Base-by-base conservation (phyloP, 2,113 vertebrate species). In the Channa argus region DNA sequence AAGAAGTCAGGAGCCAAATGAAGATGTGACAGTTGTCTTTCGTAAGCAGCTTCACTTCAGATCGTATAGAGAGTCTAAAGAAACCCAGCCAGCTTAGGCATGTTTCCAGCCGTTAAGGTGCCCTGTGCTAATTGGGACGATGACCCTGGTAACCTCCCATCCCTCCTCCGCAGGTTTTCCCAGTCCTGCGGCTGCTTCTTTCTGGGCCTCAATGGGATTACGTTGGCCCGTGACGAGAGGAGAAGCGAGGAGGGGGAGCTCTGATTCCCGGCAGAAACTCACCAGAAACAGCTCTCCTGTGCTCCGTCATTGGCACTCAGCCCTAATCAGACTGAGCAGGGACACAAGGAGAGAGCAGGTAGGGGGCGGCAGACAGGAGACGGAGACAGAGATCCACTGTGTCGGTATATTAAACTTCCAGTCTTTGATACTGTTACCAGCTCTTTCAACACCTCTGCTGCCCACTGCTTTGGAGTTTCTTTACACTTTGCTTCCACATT, bases 81-180 rank as follows among this genome's bases (percentile, higher is more conserved):
- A 54, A 60, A 39, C 75, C 47, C 46, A 46, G 72, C 80, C 78
- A 82, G 83, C 14, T 39, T 53, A 74, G 88, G 71, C 81, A 13
- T 58, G 78, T 72, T 5, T 72, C 86, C 86, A 73, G 79, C 88
- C 82, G 85, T 83, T 89, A 89, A 90, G 91, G 87, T 93, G 90
- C 90, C 92, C 88, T 82, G 84, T 86, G 89, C 94, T 96, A 96
- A 97, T 96, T 96, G 95, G 94, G 92, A 94, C 82, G 81, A 91
- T 89, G 93, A 94, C 92, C 74, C 67, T 38, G 3, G 12, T 71
- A 74, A 75, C 79, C 91, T 89, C 88, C 64, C 0, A 58, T 49
- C 6, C 80, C 66, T 69, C 56, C 66, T 50, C 78, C 71, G 88
- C 88, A 79, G 88, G 88, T 93, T 92, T 92, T 95, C 95, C 94